These are phyloP conservation scores for Alectura lathami DNA, from an alignment of 2,113 vertebrate genomes.

Conservation along the genomic window DNA sequence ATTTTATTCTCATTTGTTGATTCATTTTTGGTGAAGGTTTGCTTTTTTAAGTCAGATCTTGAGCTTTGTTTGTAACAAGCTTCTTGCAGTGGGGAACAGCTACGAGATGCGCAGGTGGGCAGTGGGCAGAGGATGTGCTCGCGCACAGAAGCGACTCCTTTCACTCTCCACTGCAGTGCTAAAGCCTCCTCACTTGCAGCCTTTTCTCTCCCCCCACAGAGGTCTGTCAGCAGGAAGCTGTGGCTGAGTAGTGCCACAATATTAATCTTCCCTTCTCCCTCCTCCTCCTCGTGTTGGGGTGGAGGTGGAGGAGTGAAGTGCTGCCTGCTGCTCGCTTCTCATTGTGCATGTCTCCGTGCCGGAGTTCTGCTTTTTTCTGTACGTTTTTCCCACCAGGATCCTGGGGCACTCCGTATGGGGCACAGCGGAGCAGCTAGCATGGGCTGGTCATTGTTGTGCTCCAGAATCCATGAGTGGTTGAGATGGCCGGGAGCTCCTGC, in stretches of 20 bases:
- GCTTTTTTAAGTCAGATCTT: background rate
- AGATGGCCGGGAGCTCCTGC: background rate
- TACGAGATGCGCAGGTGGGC: background rate
- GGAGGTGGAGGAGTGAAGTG: background rate
- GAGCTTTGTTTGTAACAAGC: background rate
- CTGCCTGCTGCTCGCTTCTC: background rate
- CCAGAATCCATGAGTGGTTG: fast-evolving
- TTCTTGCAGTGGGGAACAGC: background rate
- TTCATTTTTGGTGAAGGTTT: background rate
- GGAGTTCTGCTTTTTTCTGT: background rate
- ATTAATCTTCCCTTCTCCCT: background rate
- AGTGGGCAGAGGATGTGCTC: background rate
- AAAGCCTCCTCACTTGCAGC: background rate
- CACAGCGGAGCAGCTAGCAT: fast-evolving
- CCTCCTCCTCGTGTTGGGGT: background rate
- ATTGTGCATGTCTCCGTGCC: fast-evolving
- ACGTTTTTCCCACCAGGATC: fast-evolving
- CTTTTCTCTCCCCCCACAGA: background rate
- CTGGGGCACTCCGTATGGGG: background rate
- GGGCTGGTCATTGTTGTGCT: background rate
- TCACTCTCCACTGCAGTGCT: background rate
- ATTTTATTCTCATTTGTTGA: background rate
- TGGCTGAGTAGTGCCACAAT: background rate
- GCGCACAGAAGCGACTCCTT: background rate
- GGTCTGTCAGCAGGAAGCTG: slow-evolving; percentile 3